Evolutionary conservation across 2,888 invertebrate genomes (phyloP), one percentile per base, ranked within the genome.

Genomic region (Drosophila subsilvestris): DNA sequence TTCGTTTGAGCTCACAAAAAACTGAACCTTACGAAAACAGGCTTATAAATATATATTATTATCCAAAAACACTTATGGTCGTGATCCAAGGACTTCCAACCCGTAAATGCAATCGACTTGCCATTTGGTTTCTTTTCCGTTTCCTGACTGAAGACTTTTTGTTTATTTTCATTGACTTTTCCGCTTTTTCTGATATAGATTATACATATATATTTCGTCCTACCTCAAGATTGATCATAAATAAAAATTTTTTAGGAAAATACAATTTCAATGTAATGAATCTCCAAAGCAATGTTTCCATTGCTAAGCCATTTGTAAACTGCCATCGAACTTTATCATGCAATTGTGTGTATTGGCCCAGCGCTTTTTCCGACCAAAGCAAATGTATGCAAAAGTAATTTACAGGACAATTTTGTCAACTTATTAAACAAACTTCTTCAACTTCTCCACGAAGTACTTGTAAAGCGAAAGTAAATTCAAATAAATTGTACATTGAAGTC

Each of bases 351-450:
- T 56, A 71, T 53, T 71, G 44, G 51, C n/a, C n/a, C n/a, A n/a
- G n/a, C n/a, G n/a, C n/a, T n/a, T 44, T 50, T 50, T 48, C 55
- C 37, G 47, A 47, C 71, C 55, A 45, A 43, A 61, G 37, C 17
- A 56, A 70, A 70, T 61, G 51, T 70, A 71, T 56, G 61, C 71
- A 70, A 70, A 70, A 71, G 71, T 61, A 71, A 61, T 70, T 70
- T 57, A 43, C 71, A 70, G 51, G 71, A 55, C 51, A 70, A 70
- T 70, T 70, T 70, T 42, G 56, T 51, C 27, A 55, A 45, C 27
- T 9, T 27, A 29, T 55, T 18, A 55, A 4, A 20, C 43, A 70
- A 70, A 70, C 62, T 71, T n/a, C n/a, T 70, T 71, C 14, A 20
- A 61, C 43, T 58, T 48, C 25, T 6, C 20, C 49, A 27, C n/a